Percentiles rank a stretch among this genome's conserved stretches.
Evolutionary conservation across 2,888 invertebrate species (phyloP).

Genomic region (Spatulosminthurus flaviceps): DNA sequence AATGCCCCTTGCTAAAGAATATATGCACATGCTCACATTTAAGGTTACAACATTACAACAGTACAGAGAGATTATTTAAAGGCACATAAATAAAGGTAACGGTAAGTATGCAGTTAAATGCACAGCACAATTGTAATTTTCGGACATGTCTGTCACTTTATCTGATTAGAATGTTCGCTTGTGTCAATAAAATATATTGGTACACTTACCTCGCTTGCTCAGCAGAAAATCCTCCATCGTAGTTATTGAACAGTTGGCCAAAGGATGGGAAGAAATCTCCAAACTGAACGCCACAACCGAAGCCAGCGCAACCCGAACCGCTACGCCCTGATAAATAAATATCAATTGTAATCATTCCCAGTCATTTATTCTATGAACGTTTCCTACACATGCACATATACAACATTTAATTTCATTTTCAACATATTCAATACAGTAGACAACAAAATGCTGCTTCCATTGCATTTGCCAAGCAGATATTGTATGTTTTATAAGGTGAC

Average conservation of each 20-base stretch:
- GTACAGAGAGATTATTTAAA: not conserved
- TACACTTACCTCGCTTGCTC: conserved; percentile 12
- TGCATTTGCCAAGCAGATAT: too few species aligned
- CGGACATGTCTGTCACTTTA: not conserved
- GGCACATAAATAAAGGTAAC: conserved; percentile 15
- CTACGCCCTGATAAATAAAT: not conserved
- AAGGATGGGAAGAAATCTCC: conserved; percentile 37
- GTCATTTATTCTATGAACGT: too few species aligned
- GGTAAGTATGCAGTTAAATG: conserved; percentile 25
- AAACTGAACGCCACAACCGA: conserved; percentile 56
- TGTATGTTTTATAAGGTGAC: too few species aligned
- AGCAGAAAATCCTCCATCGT: conserved; percentile 18
- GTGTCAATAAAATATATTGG: not conserved
- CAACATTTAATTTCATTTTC: too few species aligned
- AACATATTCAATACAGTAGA: too few species aligned
- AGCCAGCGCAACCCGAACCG: conserved; percentile 59
- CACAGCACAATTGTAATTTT: not conserved
- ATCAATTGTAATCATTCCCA: too few species aligned
- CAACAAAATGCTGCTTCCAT: too few species aligned
- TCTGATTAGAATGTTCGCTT: not conserved
- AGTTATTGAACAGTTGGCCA: not conserved
- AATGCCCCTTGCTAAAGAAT: too few species aligned
- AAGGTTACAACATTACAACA: not conserved
- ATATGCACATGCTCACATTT: too few species aligned
- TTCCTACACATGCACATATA: too few species aligned